A percentile compares a stretch with the other conserved stretches of the same genome.
phyloP scores from a whole-genome alignment of 1,140 invertebrate species.

The Drosophila ohnishii region DNA sequence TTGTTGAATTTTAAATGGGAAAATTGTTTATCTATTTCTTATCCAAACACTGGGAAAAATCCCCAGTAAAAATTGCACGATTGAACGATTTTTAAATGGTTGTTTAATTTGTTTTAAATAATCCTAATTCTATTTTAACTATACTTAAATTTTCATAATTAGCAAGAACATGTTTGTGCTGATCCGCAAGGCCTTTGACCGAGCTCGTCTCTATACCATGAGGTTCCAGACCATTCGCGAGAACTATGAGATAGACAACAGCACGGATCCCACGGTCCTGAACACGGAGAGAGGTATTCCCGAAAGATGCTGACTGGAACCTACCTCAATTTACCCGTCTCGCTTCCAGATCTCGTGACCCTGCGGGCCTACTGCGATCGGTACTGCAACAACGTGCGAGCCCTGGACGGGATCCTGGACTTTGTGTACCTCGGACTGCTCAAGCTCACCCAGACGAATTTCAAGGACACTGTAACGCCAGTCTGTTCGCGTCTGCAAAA shows the following conservation, averaged over 20 bases:
- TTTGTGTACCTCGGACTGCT: conserved; percentile 87
- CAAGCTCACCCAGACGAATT: conserved; percentile 87
- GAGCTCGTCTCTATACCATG: conserved; percentile 86
- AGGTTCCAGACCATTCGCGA: conserved; percentile 87
- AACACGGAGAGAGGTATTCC: conserved; percentile 82
- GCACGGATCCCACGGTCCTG: conserved; percentile 85
- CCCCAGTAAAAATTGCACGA: too few relatives aligned
- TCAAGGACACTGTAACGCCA: conserved; percentile 88
- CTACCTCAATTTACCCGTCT: too few relatives aligned
- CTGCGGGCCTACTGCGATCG: conserved; percentile 86
- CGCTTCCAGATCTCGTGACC: conserved; percentile 83
- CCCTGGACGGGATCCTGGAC: conserved; percentile 86
- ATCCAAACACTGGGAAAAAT: too few relatives aligned
- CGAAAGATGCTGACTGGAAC: neutral
- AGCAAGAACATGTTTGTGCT: conserved; percentile 65
- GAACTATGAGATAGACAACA: conserved; percentile 89
- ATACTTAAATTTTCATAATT: neutral
- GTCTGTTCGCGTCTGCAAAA: conserved; percentile 87
- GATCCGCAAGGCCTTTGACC: conserved; percentile 84
- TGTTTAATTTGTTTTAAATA: too few relatives aligned
- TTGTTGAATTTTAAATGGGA: neutral
- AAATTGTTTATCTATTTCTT: neutral
- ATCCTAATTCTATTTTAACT: neutral
- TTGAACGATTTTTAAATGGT: too few relatives aligned
- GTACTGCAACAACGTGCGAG: conserved; percentile 86